Percentiles rank a stretch among this genome's conserved stretches.
Conservation (phyloP, 2,797 vertebrate species). For the Siniperca undulata region DNA sequence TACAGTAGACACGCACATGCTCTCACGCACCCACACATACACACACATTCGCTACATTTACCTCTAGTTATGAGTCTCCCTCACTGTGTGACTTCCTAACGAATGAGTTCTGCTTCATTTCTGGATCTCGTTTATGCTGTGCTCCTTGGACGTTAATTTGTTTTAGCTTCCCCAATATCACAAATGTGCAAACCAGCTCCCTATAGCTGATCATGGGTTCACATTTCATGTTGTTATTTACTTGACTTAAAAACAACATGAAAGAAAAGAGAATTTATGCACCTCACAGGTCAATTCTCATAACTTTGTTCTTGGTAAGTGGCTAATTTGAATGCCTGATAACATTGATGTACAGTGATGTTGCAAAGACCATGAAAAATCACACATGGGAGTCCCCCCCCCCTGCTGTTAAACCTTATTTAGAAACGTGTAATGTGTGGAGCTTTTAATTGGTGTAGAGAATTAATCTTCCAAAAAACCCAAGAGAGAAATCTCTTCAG, state of each 20-base stretch:
- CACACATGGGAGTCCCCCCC: background rate
- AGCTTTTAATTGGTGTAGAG: background rate
- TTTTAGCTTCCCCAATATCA: slow-evolving; percentile 22
- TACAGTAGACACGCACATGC: slow-evolving; percentile 6
- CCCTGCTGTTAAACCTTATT: background rate
- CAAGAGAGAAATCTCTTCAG: background rate
- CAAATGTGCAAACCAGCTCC: slow-evolving; percentile 1
- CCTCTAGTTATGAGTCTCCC: background rate
- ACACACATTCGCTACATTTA: slow-evolving; percentile 7
- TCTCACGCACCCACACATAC: background rate
- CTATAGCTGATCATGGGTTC: background rate
- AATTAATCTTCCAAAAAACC: slow-evolving; percentile 3
- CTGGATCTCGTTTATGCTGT: slow-evolving; percentile 23
- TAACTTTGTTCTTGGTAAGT: too few species aligned
- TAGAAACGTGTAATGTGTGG: slow-evolving; percentile 1
- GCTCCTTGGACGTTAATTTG: slow-evolving; percentile 18
- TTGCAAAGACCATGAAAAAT: background rate
- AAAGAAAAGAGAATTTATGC: background rate
- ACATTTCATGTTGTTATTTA: slow-evolving; percentile 4
- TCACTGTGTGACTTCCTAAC: slow-evolving; percentile 37
- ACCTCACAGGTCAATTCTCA: background rate
- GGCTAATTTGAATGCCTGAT: background rate
- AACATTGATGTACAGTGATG: background rate
- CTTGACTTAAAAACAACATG: background rate
- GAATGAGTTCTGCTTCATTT: slow-evolving; percentile 61